Evolutionary conservation across 2,797 vertebrate genomes (phyloP).

Genomic region (Hipposideros larvatus): DNA sequence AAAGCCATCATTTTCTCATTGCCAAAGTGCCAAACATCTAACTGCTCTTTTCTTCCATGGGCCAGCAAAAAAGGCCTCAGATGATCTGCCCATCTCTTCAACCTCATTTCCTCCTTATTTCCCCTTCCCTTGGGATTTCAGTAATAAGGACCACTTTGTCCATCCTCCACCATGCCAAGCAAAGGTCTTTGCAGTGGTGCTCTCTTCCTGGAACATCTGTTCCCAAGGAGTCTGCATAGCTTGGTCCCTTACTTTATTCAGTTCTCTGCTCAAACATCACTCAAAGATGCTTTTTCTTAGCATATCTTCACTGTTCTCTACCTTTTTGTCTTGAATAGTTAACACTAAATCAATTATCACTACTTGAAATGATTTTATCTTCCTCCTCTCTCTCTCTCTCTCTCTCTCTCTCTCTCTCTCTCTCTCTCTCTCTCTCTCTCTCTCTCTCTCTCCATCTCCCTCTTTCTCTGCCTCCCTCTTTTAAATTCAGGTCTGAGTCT

Average conservation of each 20-base stretch:
- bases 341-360: background rate
- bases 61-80: background rate
- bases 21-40: background rate
- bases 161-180: background rate
- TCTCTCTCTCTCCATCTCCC: background rate
- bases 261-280: background rate
- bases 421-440: background rate
- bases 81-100: background rate
- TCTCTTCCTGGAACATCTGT: background rate
- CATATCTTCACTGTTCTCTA: background rate
- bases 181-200: fast-evolving
- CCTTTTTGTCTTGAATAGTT: background rate
- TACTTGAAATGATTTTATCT: background rate
- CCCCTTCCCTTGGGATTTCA: background rate
- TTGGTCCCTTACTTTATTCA: background rate
- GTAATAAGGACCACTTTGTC: background rate
- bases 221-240: fast-evolving
- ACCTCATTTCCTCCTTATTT: background rate
- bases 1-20: background rate
- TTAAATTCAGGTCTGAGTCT: background rate
- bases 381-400: background rate
- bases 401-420: background rate
- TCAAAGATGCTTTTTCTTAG: background rate
- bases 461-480: background rate
- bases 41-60: fast-evolving